These are phyloP conservation scores for Procambarus virginalis DNA, from an alignment of 1,140 invertebrate genomes.

Conservation along the genomic window DNA sequence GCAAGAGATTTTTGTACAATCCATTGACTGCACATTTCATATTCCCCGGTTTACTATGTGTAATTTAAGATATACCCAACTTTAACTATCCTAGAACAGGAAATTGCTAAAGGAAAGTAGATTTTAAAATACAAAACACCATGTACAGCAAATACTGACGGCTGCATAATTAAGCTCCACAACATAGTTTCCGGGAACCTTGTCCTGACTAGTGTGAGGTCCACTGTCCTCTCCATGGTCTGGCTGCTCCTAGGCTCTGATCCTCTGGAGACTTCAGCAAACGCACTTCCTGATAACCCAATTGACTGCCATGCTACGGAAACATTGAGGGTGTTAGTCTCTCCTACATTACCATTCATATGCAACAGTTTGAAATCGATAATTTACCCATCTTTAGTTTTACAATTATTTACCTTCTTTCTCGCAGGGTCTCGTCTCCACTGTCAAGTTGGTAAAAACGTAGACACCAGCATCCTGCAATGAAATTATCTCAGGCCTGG, in stretches of 20 bases:
- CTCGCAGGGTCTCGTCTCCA: constrained; percentile 29
- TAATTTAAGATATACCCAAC: too few species aligned
- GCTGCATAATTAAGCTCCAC: constrained; percentile 1
- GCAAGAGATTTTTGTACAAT: too few species aligned
- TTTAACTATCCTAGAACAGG: too few species aligned
- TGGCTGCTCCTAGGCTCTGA: neutral
- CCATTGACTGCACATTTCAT: too few species aligned
- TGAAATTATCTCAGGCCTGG: neutral
- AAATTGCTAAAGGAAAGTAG: too few species aligned
- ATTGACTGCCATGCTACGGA: neutral
- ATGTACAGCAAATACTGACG: neutral
- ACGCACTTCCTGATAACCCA: neutral
- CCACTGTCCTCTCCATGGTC: too few species aligned
- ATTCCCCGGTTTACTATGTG: too few species aligned
- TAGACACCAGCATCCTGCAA: constrained; percentile 21
- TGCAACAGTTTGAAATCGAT: too few species aligned
- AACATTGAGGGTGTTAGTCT: neutral
- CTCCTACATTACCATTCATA: neutral
- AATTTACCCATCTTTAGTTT: too few species aligned
- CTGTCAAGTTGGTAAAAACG: constrained; percentile 2
- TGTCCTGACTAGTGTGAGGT: neutral
- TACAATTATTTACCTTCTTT: neutral
- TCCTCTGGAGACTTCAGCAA: too few species aligned
- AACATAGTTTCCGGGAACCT: constrained; percentile 32
- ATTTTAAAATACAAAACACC: neutral